Evolutionary conservation across 1,140 invertebrate species (phyloP).

Genomic region (Conus betulinus): DNA sequence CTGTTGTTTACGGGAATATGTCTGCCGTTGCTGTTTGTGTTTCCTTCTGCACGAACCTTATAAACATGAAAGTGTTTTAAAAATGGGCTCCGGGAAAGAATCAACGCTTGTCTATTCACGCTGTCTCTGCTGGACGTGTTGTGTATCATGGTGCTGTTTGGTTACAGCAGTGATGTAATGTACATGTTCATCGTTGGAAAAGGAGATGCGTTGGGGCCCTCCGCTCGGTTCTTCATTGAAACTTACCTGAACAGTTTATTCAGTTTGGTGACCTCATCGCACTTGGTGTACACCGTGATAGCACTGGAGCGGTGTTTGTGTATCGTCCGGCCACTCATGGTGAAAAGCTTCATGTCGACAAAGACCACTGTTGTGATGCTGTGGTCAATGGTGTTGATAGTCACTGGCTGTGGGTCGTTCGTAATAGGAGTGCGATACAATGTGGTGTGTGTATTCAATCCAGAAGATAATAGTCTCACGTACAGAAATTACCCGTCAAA

Average conservation of each 20-base stretch:
- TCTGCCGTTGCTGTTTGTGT: neutral
- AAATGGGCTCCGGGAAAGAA: conserved; percentile 15
- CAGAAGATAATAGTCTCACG: neutral
- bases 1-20: neutral
- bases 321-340: neutral
- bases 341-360: neutral
- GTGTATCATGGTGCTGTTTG: neutral
- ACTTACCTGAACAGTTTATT: neutral
- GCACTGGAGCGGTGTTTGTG: neutral
- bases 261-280: neutral
- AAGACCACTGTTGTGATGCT: neutral
- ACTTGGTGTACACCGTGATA: neutral
- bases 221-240: neutral
- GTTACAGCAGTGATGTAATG: neutral
- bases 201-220: neutral
- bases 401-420: neutral
- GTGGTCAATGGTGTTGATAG: neutral
- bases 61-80: conserved; percentile 6
- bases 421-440: neutral
- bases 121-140: conserved; percentile 22
- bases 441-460: neutral
- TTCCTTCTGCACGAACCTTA: neutral
- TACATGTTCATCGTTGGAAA: neutral
- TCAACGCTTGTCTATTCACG: conserved; percentile 12
- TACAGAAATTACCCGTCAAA: neutral